Base-by-base conservation (phyloP, 2,888 invertebrate genomes). In the Lottia gigantea region DNA sequence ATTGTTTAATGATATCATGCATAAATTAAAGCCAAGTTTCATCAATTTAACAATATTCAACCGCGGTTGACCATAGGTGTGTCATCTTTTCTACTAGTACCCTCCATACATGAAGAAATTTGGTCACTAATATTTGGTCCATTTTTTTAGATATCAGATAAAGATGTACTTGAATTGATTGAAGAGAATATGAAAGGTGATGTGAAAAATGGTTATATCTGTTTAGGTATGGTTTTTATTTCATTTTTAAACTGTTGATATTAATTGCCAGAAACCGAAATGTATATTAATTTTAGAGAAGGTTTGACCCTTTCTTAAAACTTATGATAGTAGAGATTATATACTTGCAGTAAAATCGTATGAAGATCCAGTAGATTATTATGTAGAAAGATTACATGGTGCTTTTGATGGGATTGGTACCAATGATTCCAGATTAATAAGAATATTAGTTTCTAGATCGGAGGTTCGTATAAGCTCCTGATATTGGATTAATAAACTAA, bases 141-240 rank as follows among this genome's bases (percentile, higher is more conserved):
- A 40, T 8, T 40, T 40, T 40, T 74, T 46, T 76, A 83, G 84
- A 46, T 83, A 31, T 74, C 81, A 47, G 83, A 81, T 62, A 77
- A 81, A 66, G 80, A 80, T 65, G 76, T 85, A 40, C 80, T 74
- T 61, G 74, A 79, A 8, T 80, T 76, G 47, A 78, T 85, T 16
- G 74, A 75, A 23, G 76, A 77, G 64, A 78, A 80, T n/a, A 76
- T 74, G 63, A 68, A 75, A 31, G 80, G 79, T 1, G 82, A 84
- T 68, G 77, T 76, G 61, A 80, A 80, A 71, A 81, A 83, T 63
- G 81, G 77, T 0, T 83, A 81, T 64, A 66, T 83, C 15, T 78
- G 74, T 65, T 72, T 85, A 40, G 81, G 85, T 85, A 76, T 40
- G 75, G 74, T 26, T 2, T 31, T 31, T 31, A 6, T 31, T 31